Evolutionary conservation across 2,797 vertebrate species (phyloP), one percentile per base, ranked within the genome.

Genomic region (Arctocebus calabarensis): DNA sequence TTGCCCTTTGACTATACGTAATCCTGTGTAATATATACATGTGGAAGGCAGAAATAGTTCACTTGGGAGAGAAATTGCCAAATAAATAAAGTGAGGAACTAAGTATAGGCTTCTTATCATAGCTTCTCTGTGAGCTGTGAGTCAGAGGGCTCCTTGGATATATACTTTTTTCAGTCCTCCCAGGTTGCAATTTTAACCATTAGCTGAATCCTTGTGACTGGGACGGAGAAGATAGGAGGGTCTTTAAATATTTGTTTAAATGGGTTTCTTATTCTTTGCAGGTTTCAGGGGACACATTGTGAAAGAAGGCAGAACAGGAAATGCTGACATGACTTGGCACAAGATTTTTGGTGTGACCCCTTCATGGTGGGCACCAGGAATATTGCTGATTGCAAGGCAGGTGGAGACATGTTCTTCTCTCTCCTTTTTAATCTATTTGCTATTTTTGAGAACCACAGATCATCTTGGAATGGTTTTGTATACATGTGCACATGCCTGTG

Each of bases 341-440:
- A 32, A 83, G 32, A 27, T 52, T 61, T 14, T 1, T 20, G 66
- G 32, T 40, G 2, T 25, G 6, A 10, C 9, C 2, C 16, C 9
- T 90, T 23, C 27, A 12, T 19, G 19, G 17, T 55, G 73, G 22
- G 6, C 27, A 66, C 77, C 45, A 32, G 25, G 14, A 27, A 8
- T 10, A 19, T 87, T 48, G 40, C 32, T 29, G 25, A 52, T 64
- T 48, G 1, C 34, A 43, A 13, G 34, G 23, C 2, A 22, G n/a
- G 55, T 73, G n/a, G 3, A 73, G 55, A 37, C 7, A 55, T 1
- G 27, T 77, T 81, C 32, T 84, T 55, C 13, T 83, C 29, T 91
- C 84, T 75, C 14, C 17, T 84, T 93, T 90, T 77, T 13, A 83
- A 79, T 78, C 94, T n/a, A 86, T 45, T 17, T 64, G n/a, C 64